Conservation (phyloP, 2,797 vertebrate genomes). For the Spinus pinus region DNA sequence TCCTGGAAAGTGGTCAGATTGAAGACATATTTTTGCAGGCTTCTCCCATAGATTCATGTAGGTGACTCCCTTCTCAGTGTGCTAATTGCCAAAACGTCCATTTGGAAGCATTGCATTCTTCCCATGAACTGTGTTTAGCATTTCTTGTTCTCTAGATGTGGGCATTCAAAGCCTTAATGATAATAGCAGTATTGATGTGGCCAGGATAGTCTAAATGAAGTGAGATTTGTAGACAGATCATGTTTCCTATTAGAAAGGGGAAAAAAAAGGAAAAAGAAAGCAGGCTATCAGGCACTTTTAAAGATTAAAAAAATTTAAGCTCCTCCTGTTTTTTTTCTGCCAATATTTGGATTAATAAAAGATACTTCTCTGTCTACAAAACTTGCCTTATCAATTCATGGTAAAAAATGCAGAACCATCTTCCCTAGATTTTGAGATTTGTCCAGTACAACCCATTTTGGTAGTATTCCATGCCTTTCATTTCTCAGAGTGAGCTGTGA, state of each 20-base stretch:
- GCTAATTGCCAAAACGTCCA: neutral
- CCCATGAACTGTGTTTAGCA: neutral
- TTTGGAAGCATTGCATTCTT: neutral
- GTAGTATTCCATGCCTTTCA: neutral
- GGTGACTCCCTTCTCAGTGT: neutral
- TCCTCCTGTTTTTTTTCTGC: neutral
- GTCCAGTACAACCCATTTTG: neutral
- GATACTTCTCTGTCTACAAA: neutral
- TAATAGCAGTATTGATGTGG: neutral
- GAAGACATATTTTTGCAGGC: neutral
- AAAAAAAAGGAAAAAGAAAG: neutral
- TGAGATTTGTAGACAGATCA: neutral
- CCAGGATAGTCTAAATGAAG: neutral
- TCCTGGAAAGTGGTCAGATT: neutral
- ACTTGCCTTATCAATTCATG: neutral
- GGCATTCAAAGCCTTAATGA: neutral
- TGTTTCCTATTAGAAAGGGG: neutral
- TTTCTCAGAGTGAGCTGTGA: neutral
- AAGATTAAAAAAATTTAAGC: neutral
- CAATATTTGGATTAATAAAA: neutral
- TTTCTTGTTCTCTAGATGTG: neutral
- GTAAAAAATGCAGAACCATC: neutral
- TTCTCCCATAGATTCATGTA: neutral
- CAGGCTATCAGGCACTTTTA: neutral
- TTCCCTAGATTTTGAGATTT: neutral